phyloP scores from a whole-genome alignment of 2,797 vertebrate species.

The Intellagama lesueurii region DNA sequence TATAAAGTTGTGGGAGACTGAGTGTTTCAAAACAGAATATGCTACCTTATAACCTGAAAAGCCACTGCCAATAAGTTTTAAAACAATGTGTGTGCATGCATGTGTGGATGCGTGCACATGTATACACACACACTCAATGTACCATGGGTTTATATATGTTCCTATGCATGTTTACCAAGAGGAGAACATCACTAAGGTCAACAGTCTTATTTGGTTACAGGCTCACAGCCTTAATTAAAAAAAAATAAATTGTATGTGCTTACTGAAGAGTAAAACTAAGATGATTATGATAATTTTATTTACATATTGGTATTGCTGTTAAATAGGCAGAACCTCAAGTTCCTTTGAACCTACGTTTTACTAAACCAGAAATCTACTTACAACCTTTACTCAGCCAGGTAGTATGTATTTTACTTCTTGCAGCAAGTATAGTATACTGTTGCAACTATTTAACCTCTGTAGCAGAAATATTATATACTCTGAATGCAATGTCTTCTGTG shows the following conservation, averaged over 20 bases:
- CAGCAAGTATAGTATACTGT: background rate
- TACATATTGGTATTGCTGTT: too few species aligned
- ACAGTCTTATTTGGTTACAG: too few species aligned
- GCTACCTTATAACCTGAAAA: background rate
- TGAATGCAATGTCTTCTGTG: too few species aligned
- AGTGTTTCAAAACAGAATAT: background rate
- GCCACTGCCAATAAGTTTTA: background rate
- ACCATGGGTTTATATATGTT: too few species aligned
- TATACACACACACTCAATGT: too few species aligned
- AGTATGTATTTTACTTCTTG: background rate
- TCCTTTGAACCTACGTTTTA: background rate
- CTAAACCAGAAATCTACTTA: background rate
- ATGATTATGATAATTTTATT: too few species aligned
- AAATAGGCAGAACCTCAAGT: background rate
- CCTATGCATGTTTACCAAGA: too few species aligned
- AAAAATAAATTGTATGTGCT: too few species aligned
- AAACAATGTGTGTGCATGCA: background rate
- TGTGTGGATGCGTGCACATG: too few species aligned
- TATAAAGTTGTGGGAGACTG: too few species aligned
- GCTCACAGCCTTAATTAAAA: too few species aligned
- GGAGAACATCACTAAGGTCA: background rate
- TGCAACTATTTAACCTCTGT: too few species aligned
- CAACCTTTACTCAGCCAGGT: background rate
- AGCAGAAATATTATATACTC: background rate
- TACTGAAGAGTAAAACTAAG: background rate